Evolutionary conservation across 23 tunicate species (phyloP).

Genomic region (Phallusia fumigata): DNA sequence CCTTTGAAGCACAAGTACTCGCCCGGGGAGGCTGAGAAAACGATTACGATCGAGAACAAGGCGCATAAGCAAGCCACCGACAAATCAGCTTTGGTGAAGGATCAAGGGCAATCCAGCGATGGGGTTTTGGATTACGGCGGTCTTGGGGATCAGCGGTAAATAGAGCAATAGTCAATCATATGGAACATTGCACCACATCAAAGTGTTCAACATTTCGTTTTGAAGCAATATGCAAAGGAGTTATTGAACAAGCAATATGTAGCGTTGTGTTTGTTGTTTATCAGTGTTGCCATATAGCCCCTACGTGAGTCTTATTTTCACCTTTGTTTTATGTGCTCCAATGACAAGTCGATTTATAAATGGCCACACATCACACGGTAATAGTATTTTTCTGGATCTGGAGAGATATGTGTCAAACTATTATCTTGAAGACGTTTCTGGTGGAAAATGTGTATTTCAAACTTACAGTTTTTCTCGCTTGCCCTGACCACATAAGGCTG

Average conservation of each 20-base stretch:
- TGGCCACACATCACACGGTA: too few relatives aligned
- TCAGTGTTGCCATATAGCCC: background rate
- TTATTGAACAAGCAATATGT: background rate
- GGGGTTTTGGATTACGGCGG: conserved; percentile 6
- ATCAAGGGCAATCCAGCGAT: background rate
- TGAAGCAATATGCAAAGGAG: background rate
- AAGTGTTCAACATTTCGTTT: background rate
- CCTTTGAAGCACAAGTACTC: conserved; percentile 36
- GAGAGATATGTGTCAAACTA: too few relatives aligned
- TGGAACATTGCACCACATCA: too few relatives aligned
- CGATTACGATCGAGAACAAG: background rate
- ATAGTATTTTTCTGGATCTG: too few relatives aligned
- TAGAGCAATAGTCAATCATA: background rate
- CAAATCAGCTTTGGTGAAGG: background rate
- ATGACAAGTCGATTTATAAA: too few relatives aligned
- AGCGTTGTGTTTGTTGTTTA: background rate
- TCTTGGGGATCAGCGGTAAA: background rate
- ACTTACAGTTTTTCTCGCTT: too few relatives aligned
- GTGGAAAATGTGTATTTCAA: too few relatives aligned
- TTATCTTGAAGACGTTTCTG: too few relatives aligned
- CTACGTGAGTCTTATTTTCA: too few relatives aligned
- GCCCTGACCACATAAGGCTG: too few relatives aligned
- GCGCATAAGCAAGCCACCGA: background rate
- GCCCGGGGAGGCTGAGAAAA: conserved; percentile 9
- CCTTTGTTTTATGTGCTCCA: too few relatives aligned